Conservation (phyloP, 2,113 vertebrate species). For the Empidonax traillii region DNA sequence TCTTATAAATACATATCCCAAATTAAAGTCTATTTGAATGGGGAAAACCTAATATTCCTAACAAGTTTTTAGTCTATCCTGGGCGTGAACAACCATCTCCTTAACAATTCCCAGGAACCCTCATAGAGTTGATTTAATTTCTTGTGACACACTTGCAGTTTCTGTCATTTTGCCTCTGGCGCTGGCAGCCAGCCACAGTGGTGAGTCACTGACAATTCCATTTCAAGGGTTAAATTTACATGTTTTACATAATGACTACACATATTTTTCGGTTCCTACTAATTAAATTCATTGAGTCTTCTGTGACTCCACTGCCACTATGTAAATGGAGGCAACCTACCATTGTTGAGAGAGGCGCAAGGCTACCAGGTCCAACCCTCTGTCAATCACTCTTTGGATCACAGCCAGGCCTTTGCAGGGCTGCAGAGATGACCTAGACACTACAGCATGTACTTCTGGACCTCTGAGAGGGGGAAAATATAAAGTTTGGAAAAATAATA, state of each 20-base stretch:
- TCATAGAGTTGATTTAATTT: background rate
- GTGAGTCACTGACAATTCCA: conserved; percentile 4
- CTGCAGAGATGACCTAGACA: background rate
- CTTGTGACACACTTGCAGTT: background rate
- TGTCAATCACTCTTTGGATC: conserved; percentile 7
- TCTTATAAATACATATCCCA: background rate
- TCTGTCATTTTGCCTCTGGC: conserved; percentile 7
- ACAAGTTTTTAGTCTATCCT: background rate
- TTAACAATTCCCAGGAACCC: background rate
- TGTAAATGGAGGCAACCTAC: conserved; percentile 38
- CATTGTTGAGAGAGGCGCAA: background rate
- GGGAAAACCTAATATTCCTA: background rate
- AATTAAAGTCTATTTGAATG: background rate
- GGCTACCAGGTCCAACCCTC: background rate
- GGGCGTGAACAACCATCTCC: background rate
- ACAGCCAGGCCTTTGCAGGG: conserved; percentile 14
- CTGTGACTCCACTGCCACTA: conserved; percentile 28
- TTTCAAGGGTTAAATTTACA: conserved; percentile 61
- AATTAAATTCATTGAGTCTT: conserved; percentile 62
- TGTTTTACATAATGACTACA: conserved; percentile 63
- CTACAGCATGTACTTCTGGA: background rate
- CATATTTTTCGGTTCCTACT: conserved; percentile 35
- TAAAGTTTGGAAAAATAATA: background rate
- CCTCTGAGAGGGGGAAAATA: background rate
- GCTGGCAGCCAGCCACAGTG: background rate